Base-by-base conservation (phyloP, 2,113 vertebrate genomes). In the Pipra filicauda region DNA sequence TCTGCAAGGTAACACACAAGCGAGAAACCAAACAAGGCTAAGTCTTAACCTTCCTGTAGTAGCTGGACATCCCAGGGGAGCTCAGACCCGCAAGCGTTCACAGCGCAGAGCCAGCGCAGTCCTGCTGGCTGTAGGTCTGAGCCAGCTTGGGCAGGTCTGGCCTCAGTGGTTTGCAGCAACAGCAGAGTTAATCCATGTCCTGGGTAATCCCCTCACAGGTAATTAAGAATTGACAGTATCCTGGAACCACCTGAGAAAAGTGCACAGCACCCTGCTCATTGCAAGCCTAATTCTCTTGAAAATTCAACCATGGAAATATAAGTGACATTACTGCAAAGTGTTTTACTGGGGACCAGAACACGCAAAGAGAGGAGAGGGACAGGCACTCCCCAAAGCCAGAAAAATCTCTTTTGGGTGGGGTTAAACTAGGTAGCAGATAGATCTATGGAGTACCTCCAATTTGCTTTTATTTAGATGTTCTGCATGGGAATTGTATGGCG, bases 291-390 rank as follows among this genome's bases (percentile, higher is more conserved):
- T 11, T 89, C 24, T 33, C 35, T 72, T 61, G 51, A 66, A 88
- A 81, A 54, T 31, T 62, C 59, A 74, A 3, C 30, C 28, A 23
- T 0, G 0, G 26, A 35, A 12, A 24, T 2, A 8, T 10, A 46
- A 43, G 6, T 41, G 23, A 30, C 61, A 30, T n/a, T 28, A 20
- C 5, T 3, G 1, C 37, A 35, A 31, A 7, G 10, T 44, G 17
- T 62, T 81, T 78, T 35, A 27, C 12, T 64, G n/a, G 6, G 27
- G 17, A 62, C 15, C 17, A 81, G 52, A 59, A 43, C 7, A 72
- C 7, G 3, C 23, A 75, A 64, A 35, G 13, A 64, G 4, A 85
- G 7, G 41, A 73, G 15, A 16, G 18, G 12, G 5, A 58, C 6
- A 19, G 30, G 15, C 9, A 52, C 2, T 51, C 37, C 33, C 27